phyloP scores from a whole-genome alignment of 2,113 vertebrate species.

The Sturnira hondurensis region DNA sequence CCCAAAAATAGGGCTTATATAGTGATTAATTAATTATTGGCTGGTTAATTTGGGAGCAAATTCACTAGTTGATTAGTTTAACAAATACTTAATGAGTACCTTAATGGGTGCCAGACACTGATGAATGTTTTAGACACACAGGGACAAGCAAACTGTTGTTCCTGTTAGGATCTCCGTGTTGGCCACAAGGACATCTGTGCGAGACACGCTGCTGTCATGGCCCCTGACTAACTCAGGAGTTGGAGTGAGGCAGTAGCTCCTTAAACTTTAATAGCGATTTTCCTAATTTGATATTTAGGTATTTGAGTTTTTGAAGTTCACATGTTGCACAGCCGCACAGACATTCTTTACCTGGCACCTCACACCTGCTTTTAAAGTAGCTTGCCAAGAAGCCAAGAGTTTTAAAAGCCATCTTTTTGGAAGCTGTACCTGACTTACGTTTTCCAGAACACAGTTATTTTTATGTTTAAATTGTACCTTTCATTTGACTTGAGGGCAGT shows the following conservation, averaged over 20 bases:
- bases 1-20: neutral
- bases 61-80: constrained; percentile 14
- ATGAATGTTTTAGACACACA: neutral
- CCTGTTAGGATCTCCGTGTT: neutral
- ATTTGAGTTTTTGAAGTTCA: constrained; percentile 4
- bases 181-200: constrained; percentile 19
- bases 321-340: neutral
- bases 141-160: neutral
- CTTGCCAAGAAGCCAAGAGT: neutral
- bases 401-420: neutral
- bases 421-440: neutral
- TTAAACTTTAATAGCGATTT: neutral
- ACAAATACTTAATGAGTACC: neutral
- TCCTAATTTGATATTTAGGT: constrained; percentile 3
- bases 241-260: neutral
- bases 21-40: constrained; percentile 60
- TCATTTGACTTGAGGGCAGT: neutral
- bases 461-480: neutral
- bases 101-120: neutral
- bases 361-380: neutral
- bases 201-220: neutral
- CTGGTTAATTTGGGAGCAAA: constrained; percentile 24
- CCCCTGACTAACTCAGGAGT: constrained; percentile 17
- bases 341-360: neutral
- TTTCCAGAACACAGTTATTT: neutral